A percentile compares a stretch with the other conserved stretches of the same genome.
Conservation (phyloP, 2,113 vertebrate species). For the Elachura formosa region DNA sequence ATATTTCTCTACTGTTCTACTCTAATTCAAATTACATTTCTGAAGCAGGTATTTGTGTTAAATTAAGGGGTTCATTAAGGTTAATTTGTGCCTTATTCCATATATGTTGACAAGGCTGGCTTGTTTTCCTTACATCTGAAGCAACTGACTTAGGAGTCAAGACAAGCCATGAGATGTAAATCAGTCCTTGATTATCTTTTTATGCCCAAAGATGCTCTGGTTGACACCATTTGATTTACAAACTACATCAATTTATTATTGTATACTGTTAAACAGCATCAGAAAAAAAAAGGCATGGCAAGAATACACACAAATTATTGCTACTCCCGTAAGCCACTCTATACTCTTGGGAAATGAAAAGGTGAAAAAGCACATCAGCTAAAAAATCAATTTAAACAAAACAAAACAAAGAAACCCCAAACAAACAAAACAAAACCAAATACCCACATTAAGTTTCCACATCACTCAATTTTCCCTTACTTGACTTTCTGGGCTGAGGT, state of each 20-base stretch:
- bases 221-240: background rate
- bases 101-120: fast-evolving
- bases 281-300: background rate
- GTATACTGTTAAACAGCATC: background rate
- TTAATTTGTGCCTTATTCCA: background rate
- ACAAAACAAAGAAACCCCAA: background rate
- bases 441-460: background rate
- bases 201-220: background rate
- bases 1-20: background rate
- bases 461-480: background rate
- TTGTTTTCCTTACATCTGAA: background rate
- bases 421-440: background rate
- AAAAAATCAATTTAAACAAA: background rate
- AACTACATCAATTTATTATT: background rate
- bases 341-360: background rate
- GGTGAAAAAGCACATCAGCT: background rate
- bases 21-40: background rate
- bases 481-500: background rate
- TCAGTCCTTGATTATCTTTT: background rate
- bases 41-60: background rate
- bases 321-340: background rate
- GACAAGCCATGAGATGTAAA: background rate
- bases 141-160: background rate
- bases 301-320: background rate
- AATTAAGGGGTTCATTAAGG: background rate